Base-by-base conservation (phyloP, 2,113 vertebrate genomes). In the Lasiurus borealis region DNA sequence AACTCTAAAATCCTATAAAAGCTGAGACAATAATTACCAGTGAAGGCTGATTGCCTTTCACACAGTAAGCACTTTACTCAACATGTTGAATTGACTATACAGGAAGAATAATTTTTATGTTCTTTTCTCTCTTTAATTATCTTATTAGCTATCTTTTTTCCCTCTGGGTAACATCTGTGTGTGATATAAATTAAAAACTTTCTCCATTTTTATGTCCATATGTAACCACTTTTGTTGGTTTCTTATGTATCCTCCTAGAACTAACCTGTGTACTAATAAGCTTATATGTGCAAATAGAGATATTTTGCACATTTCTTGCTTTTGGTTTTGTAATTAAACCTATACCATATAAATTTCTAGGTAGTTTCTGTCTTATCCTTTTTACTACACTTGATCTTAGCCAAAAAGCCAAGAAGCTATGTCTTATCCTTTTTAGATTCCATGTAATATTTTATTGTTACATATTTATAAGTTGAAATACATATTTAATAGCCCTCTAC, bases 1-100 rank as follows among this genome's bases (percentile, higher is more conserved):
- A 88, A 90, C 19, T 85, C 78, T 94, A 78, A 85, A 92, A 66
- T 77, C 83, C n/a, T 77, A 16, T 75, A 87, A 81, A 83, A 90
- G 77, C 27, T 5, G 36, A 68, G 1, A 83, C 64, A 93, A 40
- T 85, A 59, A 87, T 85, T 86, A 73, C 31, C 85, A 64, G 27
- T 90, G 66, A 72, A 93, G 34, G 4, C 13, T 11, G 10, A 66
- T 36, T 64, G 25, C 4, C 48, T 62, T 94, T 84, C 77, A 69
- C 19, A 14, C 21, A 76, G 71, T 57, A 92, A 85, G 13, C 36
- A 7, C 11, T 64, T 82, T 34, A 64, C 36, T 71, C 27, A 36
- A 64, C 31, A 6, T 44, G 75, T 68, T 76, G n/a, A 91, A 48
- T 81, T 83, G 34, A 71, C 31, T 48, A 2, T 48, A 71, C 16